Evolutionary conservation across 2,797 vertebrate genomes (phyloP), one percentile per base, ranked within the genome.

Genomic region (Distichodus sexfasciatus): DNA sequence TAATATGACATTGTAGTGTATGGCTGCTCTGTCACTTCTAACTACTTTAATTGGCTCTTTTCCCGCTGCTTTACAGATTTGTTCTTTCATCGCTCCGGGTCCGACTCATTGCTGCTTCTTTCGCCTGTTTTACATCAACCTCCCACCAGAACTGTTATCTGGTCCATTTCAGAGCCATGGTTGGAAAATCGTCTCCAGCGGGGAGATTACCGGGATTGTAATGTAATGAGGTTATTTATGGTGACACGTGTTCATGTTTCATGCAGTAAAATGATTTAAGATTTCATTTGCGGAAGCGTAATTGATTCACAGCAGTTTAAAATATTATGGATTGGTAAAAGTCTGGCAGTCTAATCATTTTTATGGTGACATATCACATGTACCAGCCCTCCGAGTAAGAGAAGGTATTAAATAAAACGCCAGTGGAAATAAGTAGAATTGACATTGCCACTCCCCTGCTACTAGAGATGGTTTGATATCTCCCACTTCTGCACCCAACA

Each of bases 311-410:
- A 15, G 51, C n/a, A 31, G 19, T 57, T 57, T 36, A 33, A 43
- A 21, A 66, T 31, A 23, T 55, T 47, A 47, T 46, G 53, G 46
- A 67, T 67, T 57, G n/a, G 12, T 6, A 57, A 67, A 41, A 40
- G 65, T 35, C 31, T 40, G 7, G 28, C 4, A 29, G 43, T 29
- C 53, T 46, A 67, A 46, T 38, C 65, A 67, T 24, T 21, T 46
- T 46, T 46, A 57, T 51, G 65, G 28, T 35, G 65, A 67, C 47
- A 6, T 17, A 57, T 47, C 35, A 31, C 31, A 14, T 54, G 50
- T 54, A 15, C n/a, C 8, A 9, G 50, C 50, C n/a, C 50, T 8
- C n/a, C 2, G 9, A 6, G 53, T 12, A 19, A 33, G 2, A 2
- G 51, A 54, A n/a, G n/a, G 29, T 28, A 19, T 35, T 11, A 24